Conservation (phyloP, 2,113 vertebrate genomes). For the Oncorhynchus clarkii region DNA sequence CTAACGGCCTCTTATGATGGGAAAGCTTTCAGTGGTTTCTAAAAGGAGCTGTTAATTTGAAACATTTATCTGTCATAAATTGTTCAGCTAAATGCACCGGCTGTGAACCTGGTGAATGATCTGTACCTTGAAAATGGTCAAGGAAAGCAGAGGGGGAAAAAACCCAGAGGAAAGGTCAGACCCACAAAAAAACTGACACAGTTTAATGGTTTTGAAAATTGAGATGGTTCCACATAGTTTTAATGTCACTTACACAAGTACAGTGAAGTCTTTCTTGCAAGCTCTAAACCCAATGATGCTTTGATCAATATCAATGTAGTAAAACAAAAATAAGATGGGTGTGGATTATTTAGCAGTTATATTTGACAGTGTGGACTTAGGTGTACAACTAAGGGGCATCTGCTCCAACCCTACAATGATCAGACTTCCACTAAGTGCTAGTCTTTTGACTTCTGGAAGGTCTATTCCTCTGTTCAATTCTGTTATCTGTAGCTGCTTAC, state of each 20-base stretch:
- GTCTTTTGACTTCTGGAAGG: slow-evolving; percentile 15
- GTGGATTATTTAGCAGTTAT: slow-evolving; percentile 56
- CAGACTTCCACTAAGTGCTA: slow-evolving; percentile 48
- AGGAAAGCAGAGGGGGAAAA: background rate
- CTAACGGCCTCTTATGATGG: slow-evolving; percentile 31
- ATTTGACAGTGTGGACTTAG: slow-evolving; percentile 54
- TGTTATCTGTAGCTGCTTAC: background rate
- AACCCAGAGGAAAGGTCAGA: slow-evolving; percentile 10
- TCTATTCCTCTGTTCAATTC: too few species aligned
- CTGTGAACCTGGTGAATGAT: background rate
- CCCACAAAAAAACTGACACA: background rate
- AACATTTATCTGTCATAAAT: slow-evolving; percentile 35
- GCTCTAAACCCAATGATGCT: too few species aligned
- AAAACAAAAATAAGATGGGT: background rate
- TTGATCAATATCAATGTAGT: too few species aligned
- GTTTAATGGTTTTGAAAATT: slow-evolving; percentile 30
- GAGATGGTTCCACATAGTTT: slow-evolving; percentile 17
- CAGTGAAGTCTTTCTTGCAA: too few species aligned
- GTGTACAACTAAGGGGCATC: slow-evolving; percentile 29
- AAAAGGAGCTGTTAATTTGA: slow-evolving; percentile 39
- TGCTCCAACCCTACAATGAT: slow-evolving; percentile 23
- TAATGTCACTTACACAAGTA: background rate
- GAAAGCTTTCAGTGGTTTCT: slow-evolving; percentile 48
- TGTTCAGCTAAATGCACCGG: slow-evolving; percentile 19
- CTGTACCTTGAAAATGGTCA: background rate